Base-by-base conservation (phyloP, 64 coral and sea anemone genomes). In the Actinia tenebrosa region DNA sequence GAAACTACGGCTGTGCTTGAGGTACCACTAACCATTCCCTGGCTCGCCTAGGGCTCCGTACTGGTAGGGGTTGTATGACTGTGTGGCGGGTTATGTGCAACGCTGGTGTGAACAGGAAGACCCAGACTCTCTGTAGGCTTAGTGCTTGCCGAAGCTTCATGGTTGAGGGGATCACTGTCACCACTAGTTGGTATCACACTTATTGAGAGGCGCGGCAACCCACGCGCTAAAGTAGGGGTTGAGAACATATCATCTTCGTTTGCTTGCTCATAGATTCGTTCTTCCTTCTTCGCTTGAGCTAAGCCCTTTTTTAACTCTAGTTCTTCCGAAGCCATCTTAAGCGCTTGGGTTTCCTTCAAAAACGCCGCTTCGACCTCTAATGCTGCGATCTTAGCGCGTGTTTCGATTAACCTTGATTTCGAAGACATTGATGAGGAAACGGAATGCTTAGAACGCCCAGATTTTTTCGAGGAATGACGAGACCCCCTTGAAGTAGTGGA, bases 241-340 rank as follows among this genome's bases (percentile, higher is more conserved):
- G 66, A 71, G 66, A 27, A 71, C 18, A 71, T 22, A 66, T 89
- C 45, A 45, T 89, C 88, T 64, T 66, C 20, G 14, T 89, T 61
- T 47, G 68, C 83, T 72, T 89, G 18, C 64, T 89, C 80, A 84
- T 84, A 89, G 47, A 68, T 77, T 54, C 84, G 83, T 84, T 84
- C 86, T 85, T 92, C 86, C 59, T 42, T 77, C 56, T 91, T 91
- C 27, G 44, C 60, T 87, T 87, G 55, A 68, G 58, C 60, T 80
- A 83, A 14, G 26, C 80, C 63, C 80, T 91, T 77, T 64, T 80
- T 20, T 79, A 91, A 53, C 50, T 92, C 86, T 19, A 92, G n/a
- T 45, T 92, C 90, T 72, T 87, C 90, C 1, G 85, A 53, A 56
- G 90, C 85, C 45, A 87, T 87, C 56, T 23, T 87, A 26, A 87